Percentiles rank a stretch among this genome's conserved stretches.
These are phyloP conservation scores for Saturnia japonica DNA, from an alignment of 2,888 invertebrate genomes.

Conservation along the genomic window DNA sequence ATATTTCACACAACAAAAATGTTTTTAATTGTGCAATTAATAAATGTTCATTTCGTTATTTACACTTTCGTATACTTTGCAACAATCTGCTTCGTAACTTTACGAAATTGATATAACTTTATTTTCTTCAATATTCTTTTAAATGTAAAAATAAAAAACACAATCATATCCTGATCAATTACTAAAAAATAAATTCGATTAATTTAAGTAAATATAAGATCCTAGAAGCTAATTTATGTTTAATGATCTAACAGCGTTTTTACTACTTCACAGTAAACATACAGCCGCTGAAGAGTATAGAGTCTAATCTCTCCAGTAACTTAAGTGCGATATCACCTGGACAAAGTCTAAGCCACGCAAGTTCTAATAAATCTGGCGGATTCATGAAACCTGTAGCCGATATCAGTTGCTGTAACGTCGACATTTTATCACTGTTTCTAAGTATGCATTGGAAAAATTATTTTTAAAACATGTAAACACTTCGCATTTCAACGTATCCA, in stretches of 20 bases:
- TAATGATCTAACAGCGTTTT: neutral
- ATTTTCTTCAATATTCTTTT: too few relatives aligned
- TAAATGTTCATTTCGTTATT: too few relatives aligned
- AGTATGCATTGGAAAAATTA: conserved; percentile 38
- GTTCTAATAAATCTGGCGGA: conserved; percentile 27
- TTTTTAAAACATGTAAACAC: neutral
- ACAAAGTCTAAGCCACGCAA: conserved; percentile 19
- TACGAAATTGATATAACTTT: too few relatives aligned
- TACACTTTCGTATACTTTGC: too few relatives aligned
- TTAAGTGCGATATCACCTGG: conserved; percentile 7
- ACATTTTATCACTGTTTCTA: conserved; percentile 57
- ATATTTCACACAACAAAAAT: too few relatives aligned
- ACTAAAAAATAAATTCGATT: neutral
- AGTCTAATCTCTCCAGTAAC: conserved; percentile 24
- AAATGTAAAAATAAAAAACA: too few relatives aligned
- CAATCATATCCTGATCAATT: neutral
- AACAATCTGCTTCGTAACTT: too few relatives aligned
- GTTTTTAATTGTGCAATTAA: too few relatives aligned
- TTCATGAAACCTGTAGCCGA: conserved; percentile 27
- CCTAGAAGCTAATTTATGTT: neutral
- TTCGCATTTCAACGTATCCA: neutral
- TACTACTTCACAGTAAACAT: conserved; percentile 48
- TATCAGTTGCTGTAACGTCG: conserved; percentile 64
- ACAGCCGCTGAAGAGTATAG: conserved; percentile 40
- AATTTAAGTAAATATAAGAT: neutral